Conservation (phyloP, 2,888 invertebrate species). For the Cylloceria caligata region DNA sequence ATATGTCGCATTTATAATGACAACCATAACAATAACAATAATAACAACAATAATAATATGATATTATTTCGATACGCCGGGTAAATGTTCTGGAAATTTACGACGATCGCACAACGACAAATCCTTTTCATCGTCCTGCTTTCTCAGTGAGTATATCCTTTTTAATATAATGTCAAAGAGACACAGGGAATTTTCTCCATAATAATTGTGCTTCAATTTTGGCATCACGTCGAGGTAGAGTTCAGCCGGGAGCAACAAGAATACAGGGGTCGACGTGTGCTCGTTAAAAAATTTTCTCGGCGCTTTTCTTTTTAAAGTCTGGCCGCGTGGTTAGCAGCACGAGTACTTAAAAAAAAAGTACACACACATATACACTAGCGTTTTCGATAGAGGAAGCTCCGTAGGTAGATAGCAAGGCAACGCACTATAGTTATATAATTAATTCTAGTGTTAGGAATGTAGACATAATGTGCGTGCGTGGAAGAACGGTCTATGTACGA, state of each 20-base stretch:
- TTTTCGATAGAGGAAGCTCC: not conserved
- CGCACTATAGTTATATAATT: constrained; percentile 10
- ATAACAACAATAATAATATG: not conserved
- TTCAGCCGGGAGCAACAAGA: not conserved
- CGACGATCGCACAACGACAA: not conserved
- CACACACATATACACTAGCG: constrained; percentile 2
- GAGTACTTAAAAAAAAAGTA: not conserved
- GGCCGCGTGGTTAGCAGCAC: constrained; percentile 3
- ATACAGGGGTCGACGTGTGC: constrained; percentile 1
- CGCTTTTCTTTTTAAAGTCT: constrained; percentile 23
- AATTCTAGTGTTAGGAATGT: constrained; percentile 35
- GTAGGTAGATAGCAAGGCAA: not conserved
- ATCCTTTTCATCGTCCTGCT: not conserved
- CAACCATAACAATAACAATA: not conserved
- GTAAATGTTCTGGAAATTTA: not conserved
- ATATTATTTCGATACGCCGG: no score
- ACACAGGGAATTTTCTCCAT: not conserved
- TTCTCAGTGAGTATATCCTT: not conserved
- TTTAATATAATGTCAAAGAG: constrained; percentile 5
- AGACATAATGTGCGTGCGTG: not conserved
- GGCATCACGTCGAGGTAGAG: not conserved
- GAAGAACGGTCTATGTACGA: constrained; percentile 2
- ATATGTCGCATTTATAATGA: not conserved
- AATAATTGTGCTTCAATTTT: constrained; percentile 23
- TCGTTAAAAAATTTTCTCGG: constrained; percentile 21